phyloP scores from a whole-genome alignment of 2,888 invertebrate species.

The Hedychridium roseum region DNA sequence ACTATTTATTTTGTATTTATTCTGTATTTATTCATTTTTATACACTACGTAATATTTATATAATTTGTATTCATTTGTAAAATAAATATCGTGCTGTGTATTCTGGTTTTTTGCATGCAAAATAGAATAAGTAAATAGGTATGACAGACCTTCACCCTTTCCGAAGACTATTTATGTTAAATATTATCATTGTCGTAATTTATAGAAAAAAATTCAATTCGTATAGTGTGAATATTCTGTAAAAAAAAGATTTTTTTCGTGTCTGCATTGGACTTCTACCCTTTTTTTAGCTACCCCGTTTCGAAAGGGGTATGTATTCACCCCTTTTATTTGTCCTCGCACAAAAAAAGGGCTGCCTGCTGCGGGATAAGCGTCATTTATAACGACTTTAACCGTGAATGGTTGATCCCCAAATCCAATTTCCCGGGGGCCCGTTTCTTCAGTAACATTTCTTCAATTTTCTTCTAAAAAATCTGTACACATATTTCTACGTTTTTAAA shows the following conservation, averaged over 20 bases:
- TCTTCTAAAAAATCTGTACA: not conserved
- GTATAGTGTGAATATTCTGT: no score
- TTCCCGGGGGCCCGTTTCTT: slow-evolving; percentile 53
- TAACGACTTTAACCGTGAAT: no score
- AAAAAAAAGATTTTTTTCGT: no score
- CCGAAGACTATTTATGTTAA: no score
- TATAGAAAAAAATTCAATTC: no score
- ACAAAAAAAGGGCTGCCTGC: slow-evolving; percentile 45
- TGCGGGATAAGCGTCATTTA: no score
- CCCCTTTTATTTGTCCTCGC: slow-evolving; percentile 30
- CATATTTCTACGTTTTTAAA: slow-evolving; percentile 13
- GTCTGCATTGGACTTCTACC: no score
- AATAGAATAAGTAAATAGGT: no score
- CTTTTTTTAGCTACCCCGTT: slow-evolving; percentile 1
- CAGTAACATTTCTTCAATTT: slow-evolving; percentile 52
- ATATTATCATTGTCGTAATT: no score
- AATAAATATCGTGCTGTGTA: no score
- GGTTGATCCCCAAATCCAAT: no score
- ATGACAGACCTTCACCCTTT: slow-evolving; percentile 8
- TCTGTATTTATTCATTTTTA: not conserved
- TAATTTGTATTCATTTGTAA: not conserved
- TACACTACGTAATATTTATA: not conserved
- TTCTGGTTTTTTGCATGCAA: no score
- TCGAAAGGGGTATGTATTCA: slow-evolving; percentile 18
- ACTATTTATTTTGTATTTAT: not conserved